These are phyloP conservation scores for Diarsia dahlii DNA, from an alignment of 2,888 invertebrate species.

Conservation along the genomic window DNA sequence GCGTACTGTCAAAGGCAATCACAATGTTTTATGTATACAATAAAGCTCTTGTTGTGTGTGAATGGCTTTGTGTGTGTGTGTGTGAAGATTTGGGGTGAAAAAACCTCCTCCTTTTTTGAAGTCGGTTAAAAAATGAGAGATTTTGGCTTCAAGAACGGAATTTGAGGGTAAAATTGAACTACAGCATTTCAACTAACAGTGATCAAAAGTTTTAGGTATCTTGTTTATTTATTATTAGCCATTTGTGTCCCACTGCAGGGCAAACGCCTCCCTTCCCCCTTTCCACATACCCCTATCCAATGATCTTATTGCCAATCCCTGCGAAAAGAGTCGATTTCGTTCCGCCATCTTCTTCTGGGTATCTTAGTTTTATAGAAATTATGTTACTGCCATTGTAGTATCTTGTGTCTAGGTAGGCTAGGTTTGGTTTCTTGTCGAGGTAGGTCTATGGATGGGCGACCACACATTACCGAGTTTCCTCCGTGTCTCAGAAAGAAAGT, in stretches of 20 bases:
- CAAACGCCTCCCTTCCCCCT: too few species aligned
- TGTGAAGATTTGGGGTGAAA: slow-evolving; percentile 39
- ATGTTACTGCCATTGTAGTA: background rate
- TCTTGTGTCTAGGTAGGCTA: background rate
- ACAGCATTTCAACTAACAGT: background rate
- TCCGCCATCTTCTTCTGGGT: too few species aligned
- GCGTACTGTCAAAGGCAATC: slow-evolving; percentile 84
- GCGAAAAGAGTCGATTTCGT: too few species aligned
- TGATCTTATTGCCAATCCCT: too few species aligned
- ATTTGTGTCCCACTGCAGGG: too few species aligned
- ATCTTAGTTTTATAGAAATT: background rate
- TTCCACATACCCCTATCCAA: too few species aligned
- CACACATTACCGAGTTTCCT: background rate
- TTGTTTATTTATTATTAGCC: too few species aligned
- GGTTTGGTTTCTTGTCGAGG: background rate
- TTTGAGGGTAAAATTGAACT: background rate
- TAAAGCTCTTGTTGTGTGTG: slow-evolving; percentile 69
- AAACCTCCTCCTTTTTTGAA: too few species aligned
- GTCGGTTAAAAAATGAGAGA: background rate
- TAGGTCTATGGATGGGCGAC: background rate
- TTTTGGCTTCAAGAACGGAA: background rate
- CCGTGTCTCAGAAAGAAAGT: background rate
- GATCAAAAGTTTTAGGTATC: background rate
- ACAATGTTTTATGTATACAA: slow-evolving; percentile 81
- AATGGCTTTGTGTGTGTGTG: slow-evolving; percentile 40